Percentiles rank a stretch among this genome's conserved stretches.
phyloP scores from a whole-genome alignment of 2,888 invertebrate genomes.

The Hermaeophaga mercurialis region DNA sequence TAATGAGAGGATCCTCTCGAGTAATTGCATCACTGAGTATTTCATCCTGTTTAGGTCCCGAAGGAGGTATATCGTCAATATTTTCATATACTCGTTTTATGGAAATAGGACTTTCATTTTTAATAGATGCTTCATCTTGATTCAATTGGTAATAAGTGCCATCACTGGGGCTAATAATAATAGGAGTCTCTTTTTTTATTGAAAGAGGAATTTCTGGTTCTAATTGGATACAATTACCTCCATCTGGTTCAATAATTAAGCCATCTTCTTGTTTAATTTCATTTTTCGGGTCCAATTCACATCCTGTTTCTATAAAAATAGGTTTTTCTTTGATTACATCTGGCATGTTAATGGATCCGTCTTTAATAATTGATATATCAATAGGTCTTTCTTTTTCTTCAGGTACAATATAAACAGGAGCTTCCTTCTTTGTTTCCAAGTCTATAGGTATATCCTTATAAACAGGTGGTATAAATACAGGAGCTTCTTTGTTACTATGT shows the following conservation, averaged over 20 bases:
- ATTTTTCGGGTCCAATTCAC: too few relatives aligned
- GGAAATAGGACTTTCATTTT: background rate
- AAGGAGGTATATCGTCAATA: background rate
- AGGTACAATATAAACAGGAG: background rate
- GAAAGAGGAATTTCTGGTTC: background rate
- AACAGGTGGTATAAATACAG: background rate
- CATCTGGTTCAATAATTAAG: too few relatives aligned
- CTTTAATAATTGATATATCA: background rate
- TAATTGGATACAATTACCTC: too few relatives aligned
- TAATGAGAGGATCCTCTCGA: too few relatives aligned
- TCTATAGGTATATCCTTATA: constrained; percentile 2
- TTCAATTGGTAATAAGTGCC: background rate
- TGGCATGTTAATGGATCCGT: background rate
- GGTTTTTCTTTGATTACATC: background rate
- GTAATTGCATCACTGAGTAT: too few relatives aligned
- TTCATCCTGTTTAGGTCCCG: too few relatives aligned
- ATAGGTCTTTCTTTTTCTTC: constrained; percentile 5
- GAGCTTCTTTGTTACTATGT: background rate
- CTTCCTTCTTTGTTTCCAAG: background rate
- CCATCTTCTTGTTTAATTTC: too few relatives aligned
- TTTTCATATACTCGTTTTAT: background rate
- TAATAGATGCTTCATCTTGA: background rate
- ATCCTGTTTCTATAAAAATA: too few relatives aligned
- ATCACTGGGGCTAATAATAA: too few relatives aligned
- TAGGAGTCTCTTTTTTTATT: too few relatives aligned